Conservation (phyloP, 2,888 invertebrate genomes). For the Willowsia nigromaculata region DNA sequence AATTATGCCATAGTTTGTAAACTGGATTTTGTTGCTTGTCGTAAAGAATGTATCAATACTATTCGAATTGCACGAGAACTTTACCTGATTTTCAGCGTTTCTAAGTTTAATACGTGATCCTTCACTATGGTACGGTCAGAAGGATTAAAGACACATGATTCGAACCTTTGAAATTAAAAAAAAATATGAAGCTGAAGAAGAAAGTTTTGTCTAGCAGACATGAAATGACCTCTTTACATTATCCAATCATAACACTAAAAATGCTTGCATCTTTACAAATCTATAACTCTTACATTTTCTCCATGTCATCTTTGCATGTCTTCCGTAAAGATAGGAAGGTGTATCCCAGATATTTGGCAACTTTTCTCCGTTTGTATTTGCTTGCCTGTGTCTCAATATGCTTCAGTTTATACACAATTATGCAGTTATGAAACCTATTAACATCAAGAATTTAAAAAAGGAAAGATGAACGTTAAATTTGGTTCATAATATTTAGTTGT, state of each 20-base stretch:
- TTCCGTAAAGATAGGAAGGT: slow-evolving; percentile 58
- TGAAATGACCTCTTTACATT: not conserved
- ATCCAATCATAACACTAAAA: not conserved
- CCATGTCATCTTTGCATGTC: not conserved
- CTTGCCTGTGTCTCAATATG: slow-evolving; percentile 69
- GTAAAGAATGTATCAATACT: not conserved
- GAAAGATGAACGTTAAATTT: not conserved
- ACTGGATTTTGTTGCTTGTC: too few relatives aligned
- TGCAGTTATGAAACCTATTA: slow-evolving; percentile 59
- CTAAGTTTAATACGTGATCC: slow-evolving; percentile 66
- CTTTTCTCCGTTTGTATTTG: slow-evolving; percentile 65
- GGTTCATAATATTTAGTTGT: not conserved
- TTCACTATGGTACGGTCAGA: slow-evolving; percentile 63
- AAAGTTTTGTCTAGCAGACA: not conserved
- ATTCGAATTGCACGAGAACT: not conserved
- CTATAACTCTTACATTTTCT: slow-evolving; percentile 35
- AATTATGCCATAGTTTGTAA: too few relatives aligned
- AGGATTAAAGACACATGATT: slow-evolving; percentile 68
- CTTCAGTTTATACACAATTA: slow-evolving; percentile 67
- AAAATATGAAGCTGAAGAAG: not conserved
- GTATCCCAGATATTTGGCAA: slow-evolving; percentile 66
- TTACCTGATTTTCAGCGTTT: slow-evolving; percentile 62
- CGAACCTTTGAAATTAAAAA: slow-evolving; percentile 40
- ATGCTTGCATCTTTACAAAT: not conserved
- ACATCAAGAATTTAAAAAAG: not conserved